These are phyloP conservation scores for Neodiprion fabricii DNA, from an alignment of 1,140 invertebrate genomes.

Conservation along the genomic window DNA sequence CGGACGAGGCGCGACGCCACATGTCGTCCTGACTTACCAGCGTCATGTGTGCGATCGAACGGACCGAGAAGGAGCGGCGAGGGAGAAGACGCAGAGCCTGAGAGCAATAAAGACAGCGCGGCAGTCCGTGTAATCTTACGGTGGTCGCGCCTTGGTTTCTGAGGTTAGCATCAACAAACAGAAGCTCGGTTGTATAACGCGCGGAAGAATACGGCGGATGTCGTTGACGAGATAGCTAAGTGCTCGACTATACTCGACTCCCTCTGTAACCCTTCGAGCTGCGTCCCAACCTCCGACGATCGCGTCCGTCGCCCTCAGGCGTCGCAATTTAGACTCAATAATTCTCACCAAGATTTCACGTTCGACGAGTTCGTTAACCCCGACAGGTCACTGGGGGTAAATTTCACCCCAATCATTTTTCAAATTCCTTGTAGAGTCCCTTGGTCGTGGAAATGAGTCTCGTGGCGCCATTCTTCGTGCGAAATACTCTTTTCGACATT, in stretches of 20 bases:
- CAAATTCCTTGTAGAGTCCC: too few relatives aligned
- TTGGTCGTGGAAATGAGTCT: too few relatives aligned
- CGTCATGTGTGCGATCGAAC: neutral
- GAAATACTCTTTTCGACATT: too few relatives aligned
- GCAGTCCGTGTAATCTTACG: slow-evolving; percentile 39
- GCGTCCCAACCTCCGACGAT: neutral
- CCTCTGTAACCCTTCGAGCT: neutral
- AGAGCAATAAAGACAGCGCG: slow-evolving; percentile 16
- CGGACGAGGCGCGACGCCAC: neutral
- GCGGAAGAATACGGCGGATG: slow-evolving; percentile 6
- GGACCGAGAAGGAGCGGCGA: neutral
- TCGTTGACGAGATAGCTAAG: neutral
- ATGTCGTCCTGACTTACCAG: neutral
- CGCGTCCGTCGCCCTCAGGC: neutral
- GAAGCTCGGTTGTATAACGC: slow-evolving; percentile 42
- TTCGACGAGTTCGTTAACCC: too few relatives aligned
- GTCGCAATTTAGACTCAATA: too few relatives aligned
- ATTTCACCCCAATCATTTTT: too few relatives aligned
- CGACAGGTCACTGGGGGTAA: too few relatives aligned
- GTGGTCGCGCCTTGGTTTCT: slow-evolving; percentile 30
- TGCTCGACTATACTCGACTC: neutral
- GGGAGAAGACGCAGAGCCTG: neutral
- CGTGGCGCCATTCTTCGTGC: too few relatives aligned
- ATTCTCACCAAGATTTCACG: too few relatives aligned
- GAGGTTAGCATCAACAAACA: slow-evolving; percentile 41